A percentile compares a stretch with the other conserved stretches of the same genome.
Conservation (phyloP, 2,888 invertebrate species). For the Suillia variegata region DNA sequence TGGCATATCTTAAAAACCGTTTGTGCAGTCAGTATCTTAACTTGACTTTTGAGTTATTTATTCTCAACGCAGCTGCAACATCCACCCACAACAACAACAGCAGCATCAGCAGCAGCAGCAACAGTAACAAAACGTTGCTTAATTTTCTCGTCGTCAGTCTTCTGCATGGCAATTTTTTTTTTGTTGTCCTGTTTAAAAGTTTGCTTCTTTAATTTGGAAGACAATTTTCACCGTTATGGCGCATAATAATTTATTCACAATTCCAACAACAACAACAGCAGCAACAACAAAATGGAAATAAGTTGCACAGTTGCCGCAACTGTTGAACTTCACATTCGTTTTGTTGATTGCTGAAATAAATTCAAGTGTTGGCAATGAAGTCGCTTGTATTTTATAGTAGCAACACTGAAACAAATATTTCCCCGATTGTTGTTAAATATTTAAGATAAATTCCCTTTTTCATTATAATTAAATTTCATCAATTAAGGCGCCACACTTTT, state of each 20-base stretch:
- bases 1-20: not conserved
- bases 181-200: too few relatives aligned
- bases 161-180: too few relatives aligned
- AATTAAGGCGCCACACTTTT: too few relatives aligned
- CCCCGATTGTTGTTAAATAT: too few relatives aligned
- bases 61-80: not conserved
- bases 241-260: not conserved
- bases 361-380: not conserved
- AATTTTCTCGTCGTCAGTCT: too few relatives aligned
- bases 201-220: not conserved
- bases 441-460: too few relatives aligned
- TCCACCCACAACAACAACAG: not conserved
- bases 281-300: not conserved
- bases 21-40: not conserved
- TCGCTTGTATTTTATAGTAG: too few relatives aligned
- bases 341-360: not conserved
- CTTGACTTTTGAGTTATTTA: not conserved
- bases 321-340: conserved; percentile 1
- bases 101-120: not conserved
- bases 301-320: too few relatives aligned
- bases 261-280: not conserved
- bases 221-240: not conserved
- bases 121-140: not conserved
- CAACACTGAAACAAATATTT: too few relatives aligned
- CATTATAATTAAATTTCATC: too few relatives aligned